Conservation (phyloP, 2,797 vertebrate species). For the Enteromius mattozi region DNA sequence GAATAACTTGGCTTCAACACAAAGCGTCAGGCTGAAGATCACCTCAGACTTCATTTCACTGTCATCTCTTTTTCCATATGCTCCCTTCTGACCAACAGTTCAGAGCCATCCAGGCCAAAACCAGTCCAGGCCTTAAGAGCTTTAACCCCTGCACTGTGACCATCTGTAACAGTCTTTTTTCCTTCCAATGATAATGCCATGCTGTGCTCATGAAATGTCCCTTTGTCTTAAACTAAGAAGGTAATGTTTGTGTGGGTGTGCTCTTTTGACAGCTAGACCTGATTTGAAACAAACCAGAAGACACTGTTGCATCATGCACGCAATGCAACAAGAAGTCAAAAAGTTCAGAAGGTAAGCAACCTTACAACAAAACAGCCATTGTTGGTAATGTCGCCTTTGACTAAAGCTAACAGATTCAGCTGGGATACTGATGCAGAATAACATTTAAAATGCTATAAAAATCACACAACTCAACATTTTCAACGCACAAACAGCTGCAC, state of each 20-base stretch:
- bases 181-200: neutral
- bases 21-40: constrained; percentile 14
- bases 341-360: neutral
- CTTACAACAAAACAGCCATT: neutral
- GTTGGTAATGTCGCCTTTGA: neutral
- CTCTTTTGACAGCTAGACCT: constrained; percentile 4
- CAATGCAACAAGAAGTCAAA: neutral
- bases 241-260: neutral
- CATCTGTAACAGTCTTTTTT: neutral
- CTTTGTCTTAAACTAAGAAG: constrained; percentile 9
- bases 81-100: neutral
- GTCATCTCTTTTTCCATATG: neutral
- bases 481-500: neutral
- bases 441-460: neutral
- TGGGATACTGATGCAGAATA: neutral
- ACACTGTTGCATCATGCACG: neutral
- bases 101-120: neutral
- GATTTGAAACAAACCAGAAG: neutral
- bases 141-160: constrained; percentile 7
- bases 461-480: neutral
- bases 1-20: neutral
- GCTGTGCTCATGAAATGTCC: neutral
- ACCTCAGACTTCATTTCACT: neutral
- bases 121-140: neutral
- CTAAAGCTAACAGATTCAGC: neutral